A percentile compares a stretch with the other conserved stretches of the same genome.
Conservation (phyloP, 1,140 invertebrate species). For the Armadillidium nasatum region DNA sequence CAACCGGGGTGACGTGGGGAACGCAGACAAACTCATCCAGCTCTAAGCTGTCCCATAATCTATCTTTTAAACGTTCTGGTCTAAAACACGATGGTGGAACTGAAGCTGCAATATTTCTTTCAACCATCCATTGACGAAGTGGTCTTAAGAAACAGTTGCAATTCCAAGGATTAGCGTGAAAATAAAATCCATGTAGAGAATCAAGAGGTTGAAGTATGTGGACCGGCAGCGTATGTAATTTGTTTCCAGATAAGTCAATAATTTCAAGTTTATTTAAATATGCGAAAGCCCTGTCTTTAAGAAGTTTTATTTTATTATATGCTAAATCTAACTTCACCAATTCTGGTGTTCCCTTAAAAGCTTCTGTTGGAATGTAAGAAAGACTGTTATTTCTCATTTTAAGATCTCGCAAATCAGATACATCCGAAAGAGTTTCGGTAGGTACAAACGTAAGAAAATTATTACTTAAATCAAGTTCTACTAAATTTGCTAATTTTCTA, state of each 20-base stretch:
- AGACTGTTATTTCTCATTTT: constrained; percentile 69
- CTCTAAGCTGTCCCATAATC: constrained; percentile 67
- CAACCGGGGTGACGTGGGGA: constrained; percentile 52
- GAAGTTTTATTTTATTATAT: constrained; percentile 60
- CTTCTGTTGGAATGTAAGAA: constrained; percentile 60
- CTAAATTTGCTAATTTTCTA: constrained; percentile 73
- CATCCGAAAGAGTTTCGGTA: constrained; percentile 62
- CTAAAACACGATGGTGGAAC: constrained; percentile 62
- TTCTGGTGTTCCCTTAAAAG: constrained; percentile 63
- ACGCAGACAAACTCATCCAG: constrained; percentile 74
- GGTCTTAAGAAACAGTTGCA: constrained; percentile 71
- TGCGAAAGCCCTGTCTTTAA: constrained; percentile 65
- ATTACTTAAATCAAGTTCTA: constrained; percentile 71
- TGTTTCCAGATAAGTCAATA: constrained; percentile 70
- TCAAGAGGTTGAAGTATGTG: constrained; percentile 61
- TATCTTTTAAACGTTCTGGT: constrained; percentile 59
- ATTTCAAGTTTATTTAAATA: constrained; percentile 68
- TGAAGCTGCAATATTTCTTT: constrained; percentile 66
- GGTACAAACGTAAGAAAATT: constrained; percentile 65
- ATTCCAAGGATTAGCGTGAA: constrained; percentile 73
- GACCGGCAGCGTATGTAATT: constrained; percentile 59
- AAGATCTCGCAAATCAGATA: constrained; percentile 68
- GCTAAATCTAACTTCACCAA: constrained; percentile 68
- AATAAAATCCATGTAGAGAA: constrained; percentile 66
- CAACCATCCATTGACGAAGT: constrained; percentile 69